These are phyloP conservation scores for Epizoanthus scotinus DNA, from an alignment of 92 coral and sea anemone genomes.

Conservation along the genomic window DNA sequence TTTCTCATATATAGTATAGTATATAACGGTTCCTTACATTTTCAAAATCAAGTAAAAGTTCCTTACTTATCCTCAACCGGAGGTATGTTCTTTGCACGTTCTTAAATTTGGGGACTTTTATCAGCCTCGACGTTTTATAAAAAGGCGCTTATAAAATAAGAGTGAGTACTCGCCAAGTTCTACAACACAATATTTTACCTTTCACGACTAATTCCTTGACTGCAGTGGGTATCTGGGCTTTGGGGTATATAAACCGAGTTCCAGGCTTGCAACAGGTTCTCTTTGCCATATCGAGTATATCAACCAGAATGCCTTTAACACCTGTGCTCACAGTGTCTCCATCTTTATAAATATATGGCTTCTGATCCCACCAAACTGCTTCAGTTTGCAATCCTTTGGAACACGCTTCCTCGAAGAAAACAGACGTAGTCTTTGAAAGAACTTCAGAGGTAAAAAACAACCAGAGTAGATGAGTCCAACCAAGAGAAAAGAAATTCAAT, in stretches of 20 bases:
- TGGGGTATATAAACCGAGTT: slow-evolving; percentile 21
- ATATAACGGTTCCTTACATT: no score
- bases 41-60: no score
- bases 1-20: no score
- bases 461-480: not conserved
- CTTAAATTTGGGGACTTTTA: no score
- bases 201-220: slow-evolving; percentile 31
- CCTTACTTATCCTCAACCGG: no score
- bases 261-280: slow-evolving; percentile 58
- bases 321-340: not conserved
- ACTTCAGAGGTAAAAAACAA: slow-evolving; percentile 10
- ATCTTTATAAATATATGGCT: slow-evolving; percentile 64
- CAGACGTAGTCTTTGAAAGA: slow-evolving; percentile 16
- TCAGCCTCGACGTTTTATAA: no score
- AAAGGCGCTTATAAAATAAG: no score
- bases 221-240: not conserved
- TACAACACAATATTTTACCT: not conserved
- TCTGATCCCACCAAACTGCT: slow-evolving; percentile 65
- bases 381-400: slow-evolving; percentile 43
- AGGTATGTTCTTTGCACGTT: no score
- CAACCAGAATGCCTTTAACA: slow-evolving; percentile 68
- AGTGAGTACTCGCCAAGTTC: no score
- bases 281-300: slow-evolving; percentile 64
- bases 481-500: not conserved
- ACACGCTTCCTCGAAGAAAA: slow-evolving; percentile 51